These are phyloP conservation scores for Kryptolebias ocellatus DNA, from an alignment of 2,797 vertebrate genomes.

Conservation along the genomic window DNA sequence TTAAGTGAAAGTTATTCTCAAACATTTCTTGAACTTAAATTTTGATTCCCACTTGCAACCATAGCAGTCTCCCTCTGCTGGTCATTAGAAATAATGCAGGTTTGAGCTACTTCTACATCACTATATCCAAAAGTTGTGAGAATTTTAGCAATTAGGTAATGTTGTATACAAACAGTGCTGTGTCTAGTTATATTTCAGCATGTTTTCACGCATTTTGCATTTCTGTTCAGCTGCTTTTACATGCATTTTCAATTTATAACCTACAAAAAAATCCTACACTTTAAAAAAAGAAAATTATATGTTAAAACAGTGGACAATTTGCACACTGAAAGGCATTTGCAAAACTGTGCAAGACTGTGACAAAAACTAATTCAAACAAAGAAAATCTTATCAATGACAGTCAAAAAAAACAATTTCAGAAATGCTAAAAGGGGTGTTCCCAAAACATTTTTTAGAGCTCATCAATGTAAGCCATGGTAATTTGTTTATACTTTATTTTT, in stretches of 20 bases:
- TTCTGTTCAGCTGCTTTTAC: too few species aligned
- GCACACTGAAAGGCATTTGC: too few species aligned
- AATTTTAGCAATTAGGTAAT: not conserved
- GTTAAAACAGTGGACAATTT: too few species aligned
- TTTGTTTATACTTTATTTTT: too few species aligned
- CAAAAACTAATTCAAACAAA: not conserved
- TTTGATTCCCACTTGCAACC: not conserved
- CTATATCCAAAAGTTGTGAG: not conserved
- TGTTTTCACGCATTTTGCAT: too few species aligned
- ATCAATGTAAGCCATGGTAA: too few species aligned
- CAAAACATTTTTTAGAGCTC: not conserved
- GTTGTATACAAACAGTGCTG: too few species aligned
- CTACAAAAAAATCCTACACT: too few species aligned
- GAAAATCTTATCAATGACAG: not conserved
- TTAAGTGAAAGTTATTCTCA: not conserved
- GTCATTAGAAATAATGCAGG: not conserved
- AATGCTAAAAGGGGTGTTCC: not conserved
- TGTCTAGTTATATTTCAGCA: too few species aligned
- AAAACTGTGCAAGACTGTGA: not conserved
- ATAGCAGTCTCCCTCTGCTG: not conserved
- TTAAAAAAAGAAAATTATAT: too few species aligned
- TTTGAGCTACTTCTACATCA: not conserved
- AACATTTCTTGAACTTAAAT: too few species aligned
- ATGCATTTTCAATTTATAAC: too few species aligned
- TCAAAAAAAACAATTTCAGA: not conserved